Percentiles rank a stretch among this genome's conserved stretches.
phyloP scores from a whole-genome alignment of 1,140 invertebrate species.

The Colletes gigas region DNA sequence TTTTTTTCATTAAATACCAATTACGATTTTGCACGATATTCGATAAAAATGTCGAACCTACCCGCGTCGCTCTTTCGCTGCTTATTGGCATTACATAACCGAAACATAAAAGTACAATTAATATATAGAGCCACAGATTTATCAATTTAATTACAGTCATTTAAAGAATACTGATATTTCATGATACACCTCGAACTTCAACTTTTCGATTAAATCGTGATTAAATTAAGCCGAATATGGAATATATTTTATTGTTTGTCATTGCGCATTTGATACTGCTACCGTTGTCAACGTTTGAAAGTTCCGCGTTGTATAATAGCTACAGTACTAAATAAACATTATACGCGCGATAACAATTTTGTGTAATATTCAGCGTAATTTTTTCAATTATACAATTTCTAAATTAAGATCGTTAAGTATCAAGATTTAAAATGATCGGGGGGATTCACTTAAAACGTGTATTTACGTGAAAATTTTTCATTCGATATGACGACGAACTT shows the following conservation, averaged over 20 bases:
- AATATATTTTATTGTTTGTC: slow-evolving; percentile 64
- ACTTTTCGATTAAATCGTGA: neutral
- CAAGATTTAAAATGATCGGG: no score
- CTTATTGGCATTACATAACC: slow-evolving; percentile 79
- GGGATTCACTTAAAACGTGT: no score
- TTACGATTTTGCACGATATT: neutral
- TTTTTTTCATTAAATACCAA: neutral
- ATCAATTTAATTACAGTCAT: slow-evolving; percentile 17
- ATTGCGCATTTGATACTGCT: slow-evolving; percentile 57
- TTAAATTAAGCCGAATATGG: slow-evolving; percentile 8
- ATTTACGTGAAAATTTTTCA: no score
- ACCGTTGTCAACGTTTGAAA: slow-evolving; percentile 33
- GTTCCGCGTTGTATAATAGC: neutral
- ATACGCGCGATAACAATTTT: no score
- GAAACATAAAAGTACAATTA: slow-evolving; percentile 37
- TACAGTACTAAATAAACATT: neutral
- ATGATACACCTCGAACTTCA: neutral
- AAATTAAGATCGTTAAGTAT: no score
- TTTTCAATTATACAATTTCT: no score
- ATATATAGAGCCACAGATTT: neutral
- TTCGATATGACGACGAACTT: no score
- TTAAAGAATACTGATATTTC: slow-evolving; percentile 26
- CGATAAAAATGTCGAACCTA: slow-evolving; percentile 54
- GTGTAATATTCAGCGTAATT: no score
- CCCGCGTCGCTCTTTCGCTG: slow-evolving; percentile 69